Evolutionary conservation across 2,113 vertebrate genomes (phyloP).

Genomic region (Melospiza melodia): DNA sequence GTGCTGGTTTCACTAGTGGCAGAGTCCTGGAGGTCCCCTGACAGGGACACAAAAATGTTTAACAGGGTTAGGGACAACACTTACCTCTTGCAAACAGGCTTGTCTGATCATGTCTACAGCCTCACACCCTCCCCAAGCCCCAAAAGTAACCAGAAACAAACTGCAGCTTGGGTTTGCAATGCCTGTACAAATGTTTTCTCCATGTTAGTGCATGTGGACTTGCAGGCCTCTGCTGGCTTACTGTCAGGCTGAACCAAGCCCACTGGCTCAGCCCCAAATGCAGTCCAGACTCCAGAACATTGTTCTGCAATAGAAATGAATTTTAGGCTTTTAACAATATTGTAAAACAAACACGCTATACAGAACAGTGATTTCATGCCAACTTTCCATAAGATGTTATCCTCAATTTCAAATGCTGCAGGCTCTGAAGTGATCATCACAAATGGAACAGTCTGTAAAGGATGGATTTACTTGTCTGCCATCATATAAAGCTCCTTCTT

Average conservation of each 20-base stretch:
- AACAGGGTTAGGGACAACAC: not conserved
- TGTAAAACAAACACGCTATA: not conserved
- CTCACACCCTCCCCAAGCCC: not conserved
- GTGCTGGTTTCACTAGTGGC: accelerated
- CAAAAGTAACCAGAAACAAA: not conserved
- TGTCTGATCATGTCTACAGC: not conserved
- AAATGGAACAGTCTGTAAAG: not conserved
- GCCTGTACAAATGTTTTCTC: not conserved
- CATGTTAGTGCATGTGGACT: not conserved
- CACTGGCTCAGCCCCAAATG: not conserved
- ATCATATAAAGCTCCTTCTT: not conserved
- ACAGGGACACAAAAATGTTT: not conserved
- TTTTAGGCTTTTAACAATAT: not conserved
- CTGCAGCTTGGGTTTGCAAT: not conserved
- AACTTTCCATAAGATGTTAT: not conserved
- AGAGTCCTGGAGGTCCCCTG: not conserved
- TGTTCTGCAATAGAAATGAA: not conserved
- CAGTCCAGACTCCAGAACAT: not conserved
- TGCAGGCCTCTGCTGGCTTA: not conserved
- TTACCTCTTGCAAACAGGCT: not conserved
- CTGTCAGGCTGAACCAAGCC: not conserved
- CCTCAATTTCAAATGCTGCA: accelerated
- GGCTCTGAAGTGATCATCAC: not conserved
- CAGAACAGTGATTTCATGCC: not conserved
- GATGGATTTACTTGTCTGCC: not conserved